phyloP scores from a whole-genome alignment of 2,113 vertebrate species.

The Tiliqua scincoides region DNA sequence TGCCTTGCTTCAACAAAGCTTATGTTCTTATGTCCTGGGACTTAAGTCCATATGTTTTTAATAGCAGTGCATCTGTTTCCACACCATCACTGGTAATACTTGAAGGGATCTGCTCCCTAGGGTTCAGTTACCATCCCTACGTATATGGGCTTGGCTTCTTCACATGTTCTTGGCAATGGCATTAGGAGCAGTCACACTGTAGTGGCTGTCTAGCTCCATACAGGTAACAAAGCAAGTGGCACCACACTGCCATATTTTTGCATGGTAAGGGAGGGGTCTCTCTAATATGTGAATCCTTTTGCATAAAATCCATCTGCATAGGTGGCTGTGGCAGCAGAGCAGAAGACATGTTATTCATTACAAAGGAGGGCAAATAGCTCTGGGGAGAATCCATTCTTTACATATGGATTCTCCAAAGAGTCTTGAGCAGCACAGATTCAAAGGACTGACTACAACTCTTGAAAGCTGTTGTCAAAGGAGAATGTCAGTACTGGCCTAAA shows the following conservation, averaged over 20 bases:
- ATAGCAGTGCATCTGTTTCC: neutral
- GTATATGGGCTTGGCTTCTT: neutral
- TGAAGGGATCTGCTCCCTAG: neutral
- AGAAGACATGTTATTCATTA: neutral
- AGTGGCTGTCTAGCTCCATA: neutral
- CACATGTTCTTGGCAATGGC: neutral
- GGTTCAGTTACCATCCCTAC: neutral
- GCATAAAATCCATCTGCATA: neutral
- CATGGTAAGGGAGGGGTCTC: too few relatives aligned
- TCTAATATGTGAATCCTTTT: neutral
- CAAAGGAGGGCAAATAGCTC: neutral
- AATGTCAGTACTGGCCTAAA: neutral
- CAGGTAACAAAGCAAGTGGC: neutral
- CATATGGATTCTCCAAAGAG: neutral
- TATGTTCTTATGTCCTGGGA: too few relatives aligned
- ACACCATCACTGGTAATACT: neutral
- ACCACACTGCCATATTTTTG: too few relatives aligned
- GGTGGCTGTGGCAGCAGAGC: neutral
- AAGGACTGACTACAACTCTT: neutral
- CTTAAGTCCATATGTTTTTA: neutral
- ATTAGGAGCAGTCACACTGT: too few relatives aligned
- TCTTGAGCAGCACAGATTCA: neutral
- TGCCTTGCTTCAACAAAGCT: too few relatives aligned
- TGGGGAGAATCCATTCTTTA: neutral
- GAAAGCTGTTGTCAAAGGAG: neutral